Evolutionary conservation across 2,113 vertebrate genomes (phyloP), one percentile per base, ranked within the genome.

Genomic region (Spizaetus ornatus): DNA sequence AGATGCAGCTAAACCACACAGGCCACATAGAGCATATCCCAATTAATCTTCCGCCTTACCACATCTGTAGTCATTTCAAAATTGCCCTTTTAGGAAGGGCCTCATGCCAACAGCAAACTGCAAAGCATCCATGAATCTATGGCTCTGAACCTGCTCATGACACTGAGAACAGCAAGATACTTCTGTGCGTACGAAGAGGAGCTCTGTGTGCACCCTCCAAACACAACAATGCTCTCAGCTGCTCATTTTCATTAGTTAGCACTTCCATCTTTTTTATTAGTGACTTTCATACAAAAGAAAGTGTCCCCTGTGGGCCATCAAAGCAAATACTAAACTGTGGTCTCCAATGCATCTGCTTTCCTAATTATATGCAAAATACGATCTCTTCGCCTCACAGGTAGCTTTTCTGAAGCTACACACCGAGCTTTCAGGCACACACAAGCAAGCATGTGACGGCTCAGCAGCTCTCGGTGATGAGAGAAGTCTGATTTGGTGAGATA

Each of bases 401-500:
- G 55, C 45, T 70, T n/a, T 82, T 56, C 74, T 36, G 59, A 55
- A 69, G 72, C 47, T 23, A 26, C 65, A 1, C 2, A 25, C 10
- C 0, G 1, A 79, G 83, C 50, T 7, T 3, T 14, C 26, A 52
- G 65, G 65, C 55, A 31, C 20, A 65, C 0, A 1, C 8, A 8
- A 32, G 1, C 8, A 8, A 32, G 67, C 62, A 40, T 1, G 0
- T 6, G 56, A 36, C 2, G 10, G 53, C 48, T 55, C 62, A 45
- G 53, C 63, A 77, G n/a, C 5, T 36, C 26, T n/a, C 8, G 0
- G 53, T 2, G 8, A n/a, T 2, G 13, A 34, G 21, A 32, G 22
- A n/a, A 22, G 45, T 8, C 18, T 25, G 45, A 23, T 10, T 34
- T 52, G 63, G 34, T 25, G n/a, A 52, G 21, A 47, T 1, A 27